Evolutionary conservation across 1,140 invertebrate genomes (phyloP).

Genomic region (Venustaconcha ellipsiformis): DNA sequence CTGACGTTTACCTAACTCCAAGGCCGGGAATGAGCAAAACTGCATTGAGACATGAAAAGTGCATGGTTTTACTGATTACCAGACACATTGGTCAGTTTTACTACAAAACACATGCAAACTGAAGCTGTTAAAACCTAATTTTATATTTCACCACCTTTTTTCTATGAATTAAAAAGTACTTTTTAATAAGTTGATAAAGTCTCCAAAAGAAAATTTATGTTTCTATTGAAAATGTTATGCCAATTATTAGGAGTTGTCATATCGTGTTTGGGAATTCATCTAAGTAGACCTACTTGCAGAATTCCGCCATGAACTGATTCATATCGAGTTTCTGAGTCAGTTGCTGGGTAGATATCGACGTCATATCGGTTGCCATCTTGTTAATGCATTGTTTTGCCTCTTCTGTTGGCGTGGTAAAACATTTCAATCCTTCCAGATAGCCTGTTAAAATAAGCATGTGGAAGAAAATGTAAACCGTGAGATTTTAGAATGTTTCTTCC

Average conservation of each 20-base stretch:
- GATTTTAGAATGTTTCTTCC: not conserved
- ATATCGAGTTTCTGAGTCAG: constrained; percentile 26
- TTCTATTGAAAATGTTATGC: not conserved
- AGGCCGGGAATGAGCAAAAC: no score
- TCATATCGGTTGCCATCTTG: constrained; percentile 26
- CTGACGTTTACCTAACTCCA: no score
- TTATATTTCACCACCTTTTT: not conserved
- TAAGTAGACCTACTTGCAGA: constrained; percentile 20
- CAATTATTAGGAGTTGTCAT: not conserved
- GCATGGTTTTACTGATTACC: no score
- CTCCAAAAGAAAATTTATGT: not conserved
- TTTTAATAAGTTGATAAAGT: not conserved
- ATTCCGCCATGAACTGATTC: constrained; percentile 21
- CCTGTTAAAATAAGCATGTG: not conserved
- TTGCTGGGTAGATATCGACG: constrained; percentile 25
- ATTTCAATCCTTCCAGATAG: constrained; percentile 19
- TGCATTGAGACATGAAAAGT: no score
- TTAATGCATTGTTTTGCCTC: constrained; percentile 18
- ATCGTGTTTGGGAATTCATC: not conserved
- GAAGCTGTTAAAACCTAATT: not conserved
- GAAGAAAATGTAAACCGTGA: not conserved
- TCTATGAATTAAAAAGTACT: not conserved
- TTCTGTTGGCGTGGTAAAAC: constrained; percentile 18
- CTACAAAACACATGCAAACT: no score
- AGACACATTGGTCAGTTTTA: no score